These are phyloP conservation scores for Monarcha castaneiventris DNA, from an alignment of 2,113 vertebrate genomes.

Conservation along the genomic window DNA sequence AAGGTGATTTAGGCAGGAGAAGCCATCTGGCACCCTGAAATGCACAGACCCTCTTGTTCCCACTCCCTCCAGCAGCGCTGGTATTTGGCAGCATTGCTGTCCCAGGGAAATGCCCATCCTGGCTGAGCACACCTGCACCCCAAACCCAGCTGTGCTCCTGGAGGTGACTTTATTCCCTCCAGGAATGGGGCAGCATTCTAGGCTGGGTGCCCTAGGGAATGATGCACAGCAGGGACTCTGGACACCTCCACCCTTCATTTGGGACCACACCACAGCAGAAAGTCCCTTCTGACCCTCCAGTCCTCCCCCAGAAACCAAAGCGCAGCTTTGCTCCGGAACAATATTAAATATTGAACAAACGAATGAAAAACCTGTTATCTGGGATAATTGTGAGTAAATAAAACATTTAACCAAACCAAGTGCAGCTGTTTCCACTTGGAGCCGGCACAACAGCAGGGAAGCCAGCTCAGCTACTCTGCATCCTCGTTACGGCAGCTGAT, in stretches of 20 bases:
- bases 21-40: background rate
- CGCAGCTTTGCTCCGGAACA: background rate
- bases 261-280: background rate
- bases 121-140: fast-evolving
- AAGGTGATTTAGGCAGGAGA: background rate
- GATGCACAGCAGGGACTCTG: fast-evolving
- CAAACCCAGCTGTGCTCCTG: background rate
- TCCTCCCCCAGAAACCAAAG: background rate
- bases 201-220: background rate
- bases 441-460: constrained; percentile 60
- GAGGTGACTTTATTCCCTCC: background rate
- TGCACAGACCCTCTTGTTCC: background rate
- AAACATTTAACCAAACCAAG: constrained; percentile 66
- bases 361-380: constrained; percentile 54
- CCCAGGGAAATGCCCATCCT: background rate
- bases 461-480: constrained; percentile 60
- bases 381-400: constrained; percentile 64
- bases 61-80: fast-evolving
- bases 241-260: background rate
- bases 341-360: constrained; percentile 52
- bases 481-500: constrained; percentile 59
- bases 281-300: background rate
- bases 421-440: constrained; percentile 66
- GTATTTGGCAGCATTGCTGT: background rate
- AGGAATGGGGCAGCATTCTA: fast-evolving